phyloP scores from a whole-genome alignment of 2,797 vertebrate species.

The Tympanoctomys barrerae region DNA sequence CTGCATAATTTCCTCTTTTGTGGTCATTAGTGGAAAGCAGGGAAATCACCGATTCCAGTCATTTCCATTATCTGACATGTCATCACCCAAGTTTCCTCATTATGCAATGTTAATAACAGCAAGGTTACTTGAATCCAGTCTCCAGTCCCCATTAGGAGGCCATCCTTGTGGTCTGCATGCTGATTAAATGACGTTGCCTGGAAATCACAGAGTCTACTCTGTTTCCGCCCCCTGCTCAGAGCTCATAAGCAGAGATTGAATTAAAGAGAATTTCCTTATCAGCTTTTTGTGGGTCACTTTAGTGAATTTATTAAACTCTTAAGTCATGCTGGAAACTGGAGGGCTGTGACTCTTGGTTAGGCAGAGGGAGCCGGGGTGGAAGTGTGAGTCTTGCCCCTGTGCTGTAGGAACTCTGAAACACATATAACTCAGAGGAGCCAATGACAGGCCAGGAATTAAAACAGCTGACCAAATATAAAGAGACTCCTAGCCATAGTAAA shows the following conservation, averaged over 20 bases:
- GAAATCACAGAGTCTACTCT: slow-evolving; percentile 81
- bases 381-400: not conserved
- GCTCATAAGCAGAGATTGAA: slow-evolving; percentile 77
- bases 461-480: not conserved
- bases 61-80: slow-evolving; percentile 77
- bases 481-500: not conserved
- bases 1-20: slow-evolving; percentile 62
- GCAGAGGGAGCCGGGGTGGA: not conserved
- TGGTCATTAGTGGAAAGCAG: slow-evolving; percentile 70
- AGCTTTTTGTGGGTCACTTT: slow-evolving; percentile 68
- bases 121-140: slow-evolving; percentile 76
- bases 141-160: slow-evolving; percentile 78
- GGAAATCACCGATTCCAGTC: slow-evolving; percentile 71
- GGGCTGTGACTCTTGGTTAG: not conserved
- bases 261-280: slow-evolving; percentile 79
- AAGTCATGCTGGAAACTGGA: slow-evolving; percentile 65
- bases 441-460: not conserved
- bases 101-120: slow-evolving; percentile 70
- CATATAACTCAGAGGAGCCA: not conserved
- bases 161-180: slow-evolving; percentile 77
- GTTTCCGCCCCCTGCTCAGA: slow-evolving; percentile 76
- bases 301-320: slow-evolving; percentile 69
- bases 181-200: slow-evolving; percentile 79
- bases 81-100: slow-evolving; percentile 74
- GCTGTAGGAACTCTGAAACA: not conserved